These are phyloP conservation scores for Nudaria mundana DNA, from an alignment of 2,888 invertebrate genomes.

Conservation along the genomic window DNA sequence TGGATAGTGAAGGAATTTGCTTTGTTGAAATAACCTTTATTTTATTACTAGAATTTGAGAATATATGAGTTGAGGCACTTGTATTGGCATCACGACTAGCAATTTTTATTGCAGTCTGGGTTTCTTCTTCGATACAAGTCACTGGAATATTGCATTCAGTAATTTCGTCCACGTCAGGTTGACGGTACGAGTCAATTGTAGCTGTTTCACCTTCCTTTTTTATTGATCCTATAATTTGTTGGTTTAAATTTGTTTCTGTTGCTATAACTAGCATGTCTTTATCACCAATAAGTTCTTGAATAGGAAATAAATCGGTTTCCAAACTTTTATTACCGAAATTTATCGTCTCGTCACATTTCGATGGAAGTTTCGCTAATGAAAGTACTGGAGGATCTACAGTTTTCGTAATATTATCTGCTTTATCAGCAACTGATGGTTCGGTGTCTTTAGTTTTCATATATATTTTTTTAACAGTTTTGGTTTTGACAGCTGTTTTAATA, in stretches of 20 bases:
- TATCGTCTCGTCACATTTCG: background rate
- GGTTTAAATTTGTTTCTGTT: slow-evolving; percentile 13
- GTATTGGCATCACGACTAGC: slow-evolving; percentile 3
- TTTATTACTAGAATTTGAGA: slow-evolving; percentile 3
- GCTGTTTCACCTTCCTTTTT: too few species aligned
- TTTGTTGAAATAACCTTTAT: slow-evolving; percentile 2
- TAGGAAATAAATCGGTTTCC: slow-evolving; percentile 6
- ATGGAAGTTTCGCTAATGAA: background rate
- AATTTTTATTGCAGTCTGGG: slow-evolving; percentile 11
- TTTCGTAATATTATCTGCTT: background rate
- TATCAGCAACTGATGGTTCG: background rate
- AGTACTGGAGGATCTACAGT: slow-evolving; percentile 1
- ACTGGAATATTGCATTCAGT: background rate
- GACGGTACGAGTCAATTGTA: slow-evolving; percentile 6
- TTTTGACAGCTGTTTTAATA: background rate
- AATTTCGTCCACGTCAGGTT: background rate
- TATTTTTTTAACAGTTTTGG: slow-evolving; percentile 1
- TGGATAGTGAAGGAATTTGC: slow-evolving; percentile 1
- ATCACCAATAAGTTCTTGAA: slow-evolving; percentile 19
- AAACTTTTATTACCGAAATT: slow-evolving; percentile 7
- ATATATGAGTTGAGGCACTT: background rate
- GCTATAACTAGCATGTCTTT: slow-evolving; percentile 23
- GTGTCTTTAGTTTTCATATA: background rate
- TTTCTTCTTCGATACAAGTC: slow-evolving; percentile 2
- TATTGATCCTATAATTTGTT: slow-evolving; percentile 12